Base-by-base conservation (phyloP, 1,140 invertebrate species). In the Lucilia sericata region DNA sequence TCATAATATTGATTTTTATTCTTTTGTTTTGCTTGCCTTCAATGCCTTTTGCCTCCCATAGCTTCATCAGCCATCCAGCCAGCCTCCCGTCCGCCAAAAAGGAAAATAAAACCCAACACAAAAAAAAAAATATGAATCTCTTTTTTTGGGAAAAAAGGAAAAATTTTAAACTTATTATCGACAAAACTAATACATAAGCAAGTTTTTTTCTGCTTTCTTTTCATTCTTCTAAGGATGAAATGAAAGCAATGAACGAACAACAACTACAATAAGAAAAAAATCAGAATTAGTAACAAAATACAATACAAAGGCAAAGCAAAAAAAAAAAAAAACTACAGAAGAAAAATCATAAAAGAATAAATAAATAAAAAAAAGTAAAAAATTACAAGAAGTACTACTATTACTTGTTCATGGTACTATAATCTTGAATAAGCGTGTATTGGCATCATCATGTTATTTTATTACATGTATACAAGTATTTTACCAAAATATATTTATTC, bases 151-250 rank as follows among this genome's bases (percentile, higher is more conserved):
- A 70, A 70, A 70, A 70, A 21, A 17, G 30, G 51, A 65, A 70
- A 36, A 47, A 74, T 84, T 84, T 84, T 84, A 84, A 84, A 84
- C 76, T 80, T 84, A 84, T 84, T 84, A 84, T 84, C 76, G 83
- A 84, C 83, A 84, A 60, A 70, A 81, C 76, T 84, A 84, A 84
- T 81, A 84, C 76, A 84, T 70, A 82, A 84, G 55, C 83, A 81
- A 70, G 65, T 70, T 42, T 36, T n/a, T 49, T 36, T 9, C 25
- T 42, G 74, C 17, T 36, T 78, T n/a, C 25, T 78, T 34, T 36
- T 47, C 75, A 78, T 36, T 21, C n/a, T 60, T 60, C 65, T 70
- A 70, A 70, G 65, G 65, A 70, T 70, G 21, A 21, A 70, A 70
- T 70, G n/a, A 25, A 70, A 70, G 65, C 55, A 60, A 30, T 30